phyloP scores from a whole-genome alignment of 2,888 invertebrate genomes.

The Hedya salicella region DNA sequence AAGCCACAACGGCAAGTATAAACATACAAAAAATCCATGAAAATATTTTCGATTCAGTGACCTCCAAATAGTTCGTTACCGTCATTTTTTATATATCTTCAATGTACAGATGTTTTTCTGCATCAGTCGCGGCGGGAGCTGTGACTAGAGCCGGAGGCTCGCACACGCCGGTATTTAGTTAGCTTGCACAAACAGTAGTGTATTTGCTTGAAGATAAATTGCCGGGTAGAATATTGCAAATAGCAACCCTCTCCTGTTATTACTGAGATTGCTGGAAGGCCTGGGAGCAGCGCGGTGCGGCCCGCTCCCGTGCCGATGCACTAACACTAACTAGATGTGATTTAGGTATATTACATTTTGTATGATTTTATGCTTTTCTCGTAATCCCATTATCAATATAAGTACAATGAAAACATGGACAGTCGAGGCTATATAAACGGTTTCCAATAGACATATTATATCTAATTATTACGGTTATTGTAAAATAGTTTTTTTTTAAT shows the following conservation, averaged over 20 bases:
- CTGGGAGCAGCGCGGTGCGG: conserved; percentile 45
- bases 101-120: conserved; percentile 20
- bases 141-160: conserved; percentile 32
- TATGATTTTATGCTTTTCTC: conserved; percentile 11
- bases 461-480: too few species aligned
- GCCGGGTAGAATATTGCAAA: conserved; percentile 54
- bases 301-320: conserved; percentile 37
- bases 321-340: conserved; percentile 28
- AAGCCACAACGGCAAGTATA: too few species aligned
- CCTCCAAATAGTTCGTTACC: too few species aligned
- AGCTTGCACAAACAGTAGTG: conserved; percentile 50
- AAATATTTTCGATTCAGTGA: too few species aligned
- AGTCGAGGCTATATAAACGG: background rate
- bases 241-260: conserved; percentile 51
- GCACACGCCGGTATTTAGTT: conserved; percentile 45
- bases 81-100: too few species aligned
- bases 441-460: too few species aligned
- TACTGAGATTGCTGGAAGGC: conserved; percentile 54
- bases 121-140: conserved; percentile 11
- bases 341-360: conserved; percentile 14
- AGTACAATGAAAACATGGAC: background rate
- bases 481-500: too few species aligned
- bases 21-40: too few species aligned
- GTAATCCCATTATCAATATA: background rate
- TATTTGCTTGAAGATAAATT: conserved; percentile 49